phyloP scores from a whole-genome alignment of 2,797 vertebrate genomes.

The Podarcis siculus region DNA sequence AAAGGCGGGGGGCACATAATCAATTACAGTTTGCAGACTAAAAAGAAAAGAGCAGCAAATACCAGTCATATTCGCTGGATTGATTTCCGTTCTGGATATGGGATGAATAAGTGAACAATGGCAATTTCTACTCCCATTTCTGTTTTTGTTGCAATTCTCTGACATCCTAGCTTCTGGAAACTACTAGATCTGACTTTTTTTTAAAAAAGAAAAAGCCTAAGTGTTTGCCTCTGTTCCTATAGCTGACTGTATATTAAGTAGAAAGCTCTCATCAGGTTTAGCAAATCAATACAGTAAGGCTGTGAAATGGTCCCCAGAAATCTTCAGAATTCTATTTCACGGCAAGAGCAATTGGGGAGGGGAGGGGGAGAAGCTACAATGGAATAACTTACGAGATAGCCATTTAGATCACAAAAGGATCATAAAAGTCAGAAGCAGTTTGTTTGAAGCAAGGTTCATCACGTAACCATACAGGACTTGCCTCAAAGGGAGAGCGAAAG shows the following conservation, averaged over 20 bases:
- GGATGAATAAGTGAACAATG: too few relatives aligned
- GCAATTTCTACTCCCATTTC: too few relatives aligned
- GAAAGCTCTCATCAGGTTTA: slow-evolving; percentile 78
- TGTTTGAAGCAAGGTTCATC: slow-evolving; percentile 81
- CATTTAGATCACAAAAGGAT: slow-evolving; percentile 84
- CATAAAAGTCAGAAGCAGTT: slow-evolving; percentile 83
- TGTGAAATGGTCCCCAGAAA: slow-evolving; percentile 79
- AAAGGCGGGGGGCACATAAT: too few relatives aligned
- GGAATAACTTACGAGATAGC: slow-evolving; percentile 82
- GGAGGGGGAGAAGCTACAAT: slow-evolving; percentile 67
- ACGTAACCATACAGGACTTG: slow-evolving; percentile 77
- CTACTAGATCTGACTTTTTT: slow-evolving; percentile 60
- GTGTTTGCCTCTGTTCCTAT: slow-evolving; percentile 65
- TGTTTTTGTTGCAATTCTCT: too few relatives aligned
- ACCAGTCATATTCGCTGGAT: too few relatives aligned
- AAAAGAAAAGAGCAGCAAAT: too few relatives aligned
- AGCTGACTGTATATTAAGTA: slow-evolving; percentile 75
- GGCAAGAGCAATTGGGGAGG: slow-evolving; percentile 75
- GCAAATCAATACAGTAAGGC: slow-evolving; percentile 79
- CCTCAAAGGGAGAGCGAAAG: slow-evolving; percentile 58
- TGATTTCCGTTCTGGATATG: too few relatives aligned
- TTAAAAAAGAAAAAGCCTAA: slow-evolving; percentile 46
- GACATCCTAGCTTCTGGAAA: slow-evolving; percentile 49
- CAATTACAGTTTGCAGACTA: too few relatives aligned
- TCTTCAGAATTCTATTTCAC: slow-evolving; percentile 80